These are phyloP conservation scores for Cheilosia impressa DNA, from an alignment of 2,888 invertebrate genomes.

Conservation along the genomic window DNA sequence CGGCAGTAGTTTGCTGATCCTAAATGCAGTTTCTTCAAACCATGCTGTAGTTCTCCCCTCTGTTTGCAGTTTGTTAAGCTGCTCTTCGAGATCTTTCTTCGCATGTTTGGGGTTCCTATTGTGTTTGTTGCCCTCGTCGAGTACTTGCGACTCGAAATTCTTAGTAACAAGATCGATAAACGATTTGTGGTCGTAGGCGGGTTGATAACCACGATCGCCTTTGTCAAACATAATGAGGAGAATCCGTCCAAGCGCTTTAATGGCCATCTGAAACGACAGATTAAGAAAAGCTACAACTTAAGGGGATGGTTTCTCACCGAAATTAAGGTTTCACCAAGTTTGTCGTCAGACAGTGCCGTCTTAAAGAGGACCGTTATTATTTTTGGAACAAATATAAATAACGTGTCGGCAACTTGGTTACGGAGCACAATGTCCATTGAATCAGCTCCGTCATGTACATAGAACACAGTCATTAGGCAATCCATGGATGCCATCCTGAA, in stretches of 20 bases:
- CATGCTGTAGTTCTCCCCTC: conserved; percentile 82
- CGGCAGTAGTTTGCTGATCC: conserved; percentile 79
- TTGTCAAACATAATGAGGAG: conserved; percentile 81
- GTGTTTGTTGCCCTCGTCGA: conserved; percentile 55
- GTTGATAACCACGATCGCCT: conserved; percentile 75
- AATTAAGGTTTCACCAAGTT: conserved; percentile 85
- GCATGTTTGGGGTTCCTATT: conserved; percentile 77
- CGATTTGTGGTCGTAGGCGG: conserved; percentile 51
- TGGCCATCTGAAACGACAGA: conserved; percentile 77
- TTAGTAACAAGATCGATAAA: conserved; percentile 77
- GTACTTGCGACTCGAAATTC: conserved; percentile 67
- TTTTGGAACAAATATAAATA: conserved; percentile 86
- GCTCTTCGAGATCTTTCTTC: conserved; percentile 76
- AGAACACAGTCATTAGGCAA: conserved; percentile 87
- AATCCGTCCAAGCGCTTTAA: conserved; percentile 80
- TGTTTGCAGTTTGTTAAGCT: conserved; percentile 77
- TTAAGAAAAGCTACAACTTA: neutral
- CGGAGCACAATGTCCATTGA: conserved; percentile 85
- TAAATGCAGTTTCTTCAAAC: conserved; percentile 80
- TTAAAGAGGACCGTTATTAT: conserved; percentile 84
- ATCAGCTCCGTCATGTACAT: conserved; percentile 85
- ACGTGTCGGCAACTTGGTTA: conserved; percentile 85
- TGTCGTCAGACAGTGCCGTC: conserved; percentile 85
- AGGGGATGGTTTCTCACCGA: conserved; percentile 82
- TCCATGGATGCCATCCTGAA: conserved; percentile 85